phyloP scores from a whole-genome alignment of 2,888 invertebrate species.

The Saturnia pavonia region DNA sequence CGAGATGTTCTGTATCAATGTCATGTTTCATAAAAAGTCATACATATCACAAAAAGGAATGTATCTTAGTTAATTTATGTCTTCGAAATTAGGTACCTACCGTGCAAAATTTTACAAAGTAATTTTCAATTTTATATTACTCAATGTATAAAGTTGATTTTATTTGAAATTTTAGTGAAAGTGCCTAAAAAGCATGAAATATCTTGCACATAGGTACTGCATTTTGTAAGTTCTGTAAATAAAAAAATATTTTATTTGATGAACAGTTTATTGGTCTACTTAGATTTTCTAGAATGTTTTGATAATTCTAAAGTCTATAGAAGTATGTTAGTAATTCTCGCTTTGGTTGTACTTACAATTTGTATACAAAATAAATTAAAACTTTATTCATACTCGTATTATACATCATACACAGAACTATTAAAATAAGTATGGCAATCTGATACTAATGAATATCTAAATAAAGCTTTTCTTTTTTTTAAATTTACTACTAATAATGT shows the following conservation, averaged over 20 bases:
- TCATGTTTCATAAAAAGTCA: conserved; percentile 24
- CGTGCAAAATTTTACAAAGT: background rate
- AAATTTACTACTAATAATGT: conserved; percentile 50
- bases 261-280: background rate
- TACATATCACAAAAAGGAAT: conserved; percentile 20
- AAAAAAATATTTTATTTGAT: background rate
- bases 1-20: conserved; percentile 60
- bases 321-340: conserved; percentile 20
- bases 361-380: conserved; percentile 22
- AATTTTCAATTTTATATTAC: background rate
- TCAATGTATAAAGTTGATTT: background rate
- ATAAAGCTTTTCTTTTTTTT: conserved; percentile 67
- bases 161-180: background rate
- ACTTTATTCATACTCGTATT: conserved; percentile 7
- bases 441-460: conserved; percentile 63
- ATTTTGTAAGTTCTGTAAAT: background rate
- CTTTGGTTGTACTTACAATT: conserved; percentile 22
- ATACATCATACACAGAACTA: conserved; percentile 20
- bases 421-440: conserved; percentile 63
- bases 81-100: background rate
- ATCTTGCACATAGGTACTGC: background rate
- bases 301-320: conserved; percentile 22
- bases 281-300: background rate
- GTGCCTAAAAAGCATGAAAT: background rate
- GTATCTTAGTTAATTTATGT: conserved; percentile 19